These are phyloP conservation scores for Atta cephalotes DNA, from an alignment of 1,140 invertebrate species.

Conservation along the genomic window DNA sequence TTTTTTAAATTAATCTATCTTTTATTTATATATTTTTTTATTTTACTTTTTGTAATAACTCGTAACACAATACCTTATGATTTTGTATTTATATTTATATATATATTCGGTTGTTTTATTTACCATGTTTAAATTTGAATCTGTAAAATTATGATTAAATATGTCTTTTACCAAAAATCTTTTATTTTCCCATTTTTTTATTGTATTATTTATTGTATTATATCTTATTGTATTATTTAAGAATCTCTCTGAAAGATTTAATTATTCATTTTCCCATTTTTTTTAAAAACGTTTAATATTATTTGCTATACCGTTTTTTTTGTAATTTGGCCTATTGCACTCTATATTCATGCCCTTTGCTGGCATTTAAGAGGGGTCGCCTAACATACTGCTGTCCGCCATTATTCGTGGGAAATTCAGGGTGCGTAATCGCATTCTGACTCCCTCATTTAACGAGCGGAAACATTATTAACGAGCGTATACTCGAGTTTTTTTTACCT, in stretches of 20 bases:
- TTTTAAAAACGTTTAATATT: neutral
- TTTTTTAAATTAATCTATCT: neutral
- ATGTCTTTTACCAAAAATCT: neutral
- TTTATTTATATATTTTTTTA: neutral
- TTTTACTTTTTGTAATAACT: neutral
- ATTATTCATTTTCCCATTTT: neutral
- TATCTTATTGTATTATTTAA: neutral
- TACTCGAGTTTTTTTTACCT: conserved; percentile 64
- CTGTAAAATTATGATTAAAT: neutral
- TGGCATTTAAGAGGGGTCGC: conserved; percentile 19
- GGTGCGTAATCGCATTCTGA: conserved; percentile 69
- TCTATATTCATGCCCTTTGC: conserved; percentile 31
- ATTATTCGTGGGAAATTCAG: conserved; percentile 72
- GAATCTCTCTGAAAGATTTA: neutral
- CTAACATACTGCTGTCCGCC: conserved; percentile 42
- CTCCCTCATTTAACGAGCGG: conserved; percentile 82
- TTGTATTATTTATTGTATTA: no score
- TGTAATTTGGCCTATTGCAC: neutral
- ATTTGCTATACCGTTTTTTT: neutral
- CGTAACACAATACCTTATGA: neutral
- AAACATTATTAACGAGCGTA: conserved; percentile 83
- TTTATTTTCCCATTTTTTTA: neutral
- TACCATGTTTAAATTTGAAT: neutral
- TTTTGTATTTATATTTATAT: neutral
- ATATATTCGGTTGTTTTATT: neutral